Percentiles rank a stretch among this genome's conserved stretches.
Evolutionary conservation across 1,140 invertebrate genomes (phyloP).

Genomic region (Drosophila tropicalis): DNA sequence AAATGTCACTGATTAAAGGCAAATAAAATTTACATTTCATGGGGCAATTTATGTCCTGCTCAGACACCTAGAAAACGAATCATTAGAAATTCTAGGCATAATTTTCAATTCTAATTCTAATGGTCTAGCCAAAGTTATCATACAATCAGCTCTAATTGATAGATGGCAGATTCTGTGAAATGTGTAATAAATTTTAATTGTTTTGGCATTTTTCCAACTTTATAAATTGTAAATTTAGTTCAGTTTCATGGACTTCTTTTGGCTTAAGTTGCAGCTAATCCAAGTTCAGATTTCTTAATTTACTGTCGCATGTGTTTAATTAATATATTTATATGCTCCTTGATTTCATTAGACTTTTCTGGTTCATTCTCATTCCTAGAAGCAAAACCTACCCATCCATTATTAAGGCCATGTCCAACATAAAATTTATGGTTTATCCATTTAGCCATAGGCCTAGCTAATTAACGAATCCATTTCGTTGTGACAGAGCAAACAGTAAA

Average conservation of each 20-base stretch:
- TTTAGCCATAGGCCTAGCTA: conserved; percentile 38
- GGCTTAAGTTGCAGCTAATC: too few relatives aligned
- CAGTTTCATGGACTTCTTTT: too few relatives aligned
- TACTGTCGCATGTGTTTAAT: not conserved
- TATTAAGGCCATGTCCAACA: conserved; percentile 3
- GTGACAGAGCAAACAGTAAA: conserved; percentile 36
- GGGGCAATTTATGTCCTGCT: too few relatives aligned
- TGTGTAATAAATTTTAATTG: too few relatives aligned
- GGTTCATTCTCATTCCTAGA: not conserved
- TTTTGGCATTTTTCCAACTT: too few relatives aligned
- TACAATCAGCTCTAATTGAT: not conserved
- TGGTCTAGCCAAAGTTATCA: not conserved
- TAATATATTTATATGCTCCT: not conserved
- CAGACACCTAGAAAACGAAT: not conserved
- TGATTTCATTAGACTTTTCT: not conserved
- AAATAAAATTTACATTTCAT: not conserved
- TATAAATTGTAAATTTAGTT: too few relatives aligned
- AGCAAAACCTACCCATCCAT: not conserved
- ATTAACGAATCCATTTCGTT: conserved; percentile 39
- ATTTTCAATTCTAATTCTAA: not conserved
- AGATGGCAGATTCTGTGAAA: too few relatives aligned
- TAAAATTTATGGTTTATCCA: conserved; percentile 37
- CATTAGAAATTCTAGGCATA: not conserved
- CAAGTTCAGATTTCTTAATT: not conserved
- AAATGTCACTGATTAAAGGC: conserved; percentile 5